Base-by-base conservation (phyloP, 1,140 invertebrate genomes). In the Cotesia glomerata region DNA sequence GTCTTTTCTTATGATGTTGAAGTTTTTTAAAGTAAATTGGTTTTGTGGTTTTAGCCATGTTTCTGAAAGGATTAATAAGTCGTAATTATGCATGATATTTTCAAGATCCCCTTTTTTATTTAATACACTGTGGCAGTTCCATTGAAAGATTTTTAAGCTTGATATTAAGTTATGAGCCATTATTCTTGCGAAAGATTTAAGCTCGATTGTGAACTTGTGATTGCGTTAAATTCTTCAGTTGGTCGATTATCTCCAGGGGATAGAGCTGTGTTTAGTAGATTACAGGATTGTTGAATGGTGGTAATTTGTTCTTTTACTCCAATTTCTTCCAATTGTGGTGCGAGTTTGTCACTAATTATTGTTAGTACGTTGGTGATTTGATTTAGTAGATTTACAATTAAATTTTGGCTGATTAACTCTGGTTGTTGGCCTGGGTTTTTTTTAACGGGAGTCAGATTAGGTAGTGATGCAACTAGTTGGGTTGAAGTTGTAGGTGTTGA, bases 1-100 rank as follows among this genome's bases (percentile, higher is more conserved):
- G 52, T 76, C 75, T 45, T 68, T 69, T 18, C 75, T 65, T 3
- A 74, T 18, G 13, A 76, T 74, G n/a, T 69, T 72, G 34, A 68
- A 74, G 18, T 63, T 39, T 18, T 70, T 63, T 3, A 73, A 34
- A 14, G 8, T 18, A 18, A 75, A 69, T 2, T 8, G 1, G 5
- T 45, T 3, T 2, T 35, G n/a, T 4, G 58, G 70, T 14, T 56
- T 39, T 5, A 75, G 61, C 65, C 66, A 72, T 0, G 74, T 72
- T 70, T 75, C 66, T 13, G 51, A 18, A 13, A 75, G 13, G 1
- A 72, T 32, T 0, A 72, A 5, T 4, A 73, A 35, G 18, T 75
- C 74, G 36, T 66, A 72, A 2, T 66, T 11, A 3, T 49, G 32
- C 3, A 36, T 18, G 4, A 72, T 64, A 5, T 58, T 64, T n/a